phyloP scores from a whole-genome alignment of 2,888 invertebrate species.

The Cephalotes varians region DNA sequence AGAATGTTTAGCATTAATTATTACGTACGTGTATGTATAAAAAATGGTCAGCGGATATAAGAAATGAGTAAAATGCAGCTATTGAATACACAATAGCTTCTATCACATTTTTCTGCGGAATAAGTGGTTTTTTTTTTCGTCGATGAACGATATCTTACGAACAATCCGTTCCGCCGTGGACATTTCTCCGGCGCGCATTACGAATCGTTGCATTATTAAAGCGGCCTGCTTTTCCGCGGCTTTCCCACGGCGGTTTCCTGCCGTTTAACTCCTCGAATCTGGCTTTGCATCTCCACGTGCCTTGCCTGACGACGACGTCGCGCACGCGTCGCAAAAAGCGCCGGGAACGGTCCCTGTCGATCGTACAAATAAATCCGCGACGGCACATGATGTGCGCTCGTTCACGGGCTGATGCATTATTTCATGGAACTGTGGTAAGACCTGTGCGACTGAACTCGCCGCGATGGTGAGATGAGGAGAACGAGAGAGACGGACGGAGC shows the following conservation, averaged over 20 bases:
- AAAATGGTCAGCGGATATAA: background rate
- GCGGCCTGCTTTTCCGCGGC: constrained; percentile 34
- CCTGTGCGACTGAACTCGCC: constrained; percentile 33
- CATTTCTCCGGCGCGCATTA: constrained; percentile 25
- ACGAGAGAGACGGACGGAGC: constrained; percentile 1
- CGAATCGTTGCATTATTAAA: constrained; percentile 32
- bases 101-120: background rate
- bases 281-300: constrained; percentile 58
- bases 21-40: background rate
- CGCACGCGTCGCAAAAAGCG: constrained; percentile 64
- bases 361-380: constrained; percentile 79
- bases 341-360: constrained; percentile 65
- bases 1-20: background rate
- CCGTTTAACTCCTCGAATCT: background rate
- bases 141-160: background rate
- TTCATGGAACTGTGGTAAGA: constrained; percentile 79
- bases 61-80: background rate
- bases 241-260: constrained; percentile 49
- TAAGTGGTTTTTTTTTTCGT: background rate
- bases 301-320: constrained; percentile 48
- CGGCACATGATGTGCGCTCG: constrained; percentile 63
- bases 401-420: constrained; percentile 79
- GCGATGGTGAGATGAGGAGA: background rate
- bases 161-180: constrained; percentile 5
- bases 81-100: background rate